Base-by-base conservation (phyloP, 2,888 invertebrate species). In the Aporophyla nigra region DNA sequence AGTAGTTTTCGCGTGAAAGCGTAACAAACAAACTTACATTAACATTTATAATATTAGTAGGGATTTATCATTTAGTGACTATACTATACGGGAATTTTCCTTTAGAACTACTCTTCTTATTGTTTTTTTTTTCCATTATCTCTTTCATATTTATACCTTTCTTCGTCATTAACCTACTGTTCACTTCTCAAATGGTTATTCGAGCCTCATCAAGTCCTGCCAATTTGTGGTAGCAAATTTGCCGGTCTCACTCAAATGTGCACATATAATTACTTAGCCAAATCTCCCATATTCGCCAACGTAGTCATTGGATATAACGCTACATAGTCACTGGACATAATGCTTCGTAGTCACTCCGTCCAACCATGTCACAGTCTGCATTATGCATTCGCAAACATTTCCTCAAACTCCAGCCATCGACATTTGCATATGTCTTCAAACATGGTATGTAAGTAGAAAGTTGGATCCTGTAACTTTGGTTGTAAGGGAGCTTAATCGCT, bases 351-450 rank as follows among this genome's bases (percentile, higher is more conserved):
- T 49, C n/a, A 49, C 65, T 74, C 7, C 16, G 27, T 10, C n/a
- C 40, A 40, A 33, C 27, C 43, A 0, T 24, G 65, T 59, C n/a
- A 1, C 21, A 16, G 4, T 43, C 68, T 76, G 65, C 78, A 80
- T 80, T 77, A 82, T 83, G 65, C 80, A 80, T 70, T 66, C 43
- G 59, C 80, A 80, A 80, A 83, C 77, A 80, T 77, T 82, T 59
- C 56, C 63, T 59, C 43, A 70, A 82, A 69, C 68, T 63, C 76
- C 1, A 56, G 40, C 54, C 54, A 59, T 65, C 21, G 59, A 78
- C 51, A 83, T 83, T 78, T 76, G 58, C 80, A 66, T 74, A 65
- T 67, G 71, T 78, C 78, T 71, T 33, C 71, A 67, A 79, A 67
- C 71, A 78, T 56, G 54, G 56, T 59, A 40, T 43, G 53, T 56